Percentiles rank a stretch among this genome's conserved stretches.
These are phyloP conservation scores for Hylaeus anthracinus DNA, from an alignment of 1,140 invertebrate genomes.

Conservation along the genomic window DNA sequence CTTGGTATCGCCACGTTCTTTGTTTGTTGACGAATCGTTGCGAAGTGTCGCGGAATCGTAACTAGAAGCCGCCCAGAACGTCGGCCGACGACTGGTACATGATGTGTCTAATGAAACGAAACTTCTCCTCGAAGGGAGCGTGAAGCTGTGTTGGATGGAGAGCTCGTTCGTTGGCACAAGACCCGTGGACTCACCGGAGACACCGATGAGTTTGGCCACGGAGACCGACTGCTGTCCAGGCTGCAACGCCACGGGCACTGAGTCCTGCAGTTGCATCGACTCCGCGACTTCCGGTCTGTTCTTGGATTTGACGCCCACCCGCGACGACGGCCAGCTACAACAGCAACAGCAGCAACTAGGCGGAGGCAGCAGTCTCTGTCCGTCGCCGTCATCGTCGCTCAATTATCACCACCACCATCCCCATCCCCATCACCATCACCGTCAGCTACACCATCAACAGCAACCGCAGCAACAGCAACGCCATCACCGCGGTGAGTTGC, in stretches of 20 bases:
- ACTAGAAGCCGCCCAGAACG: not conserved
- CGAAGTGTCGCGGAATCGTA: not conserved
- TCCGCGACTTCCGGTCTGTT: slow-evolving; percentile 75
- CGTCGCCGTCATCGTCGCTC: slow-evolving; percentile 60
- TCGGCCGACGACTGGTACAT: not conserved
- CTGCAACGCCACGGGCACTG: slow-evolving; percentile 73
- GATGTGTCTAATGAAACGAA: slow-evolving; percentile 40
- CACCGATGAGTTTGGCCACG: slow-evolving; percentile 84
- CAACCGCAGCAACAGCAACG: slow-evolving; percentile 79
- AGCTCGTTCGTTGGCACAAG: slow-evolving; percentile 94
- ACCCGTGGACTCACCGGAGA: slow-evolving; percentile 91
- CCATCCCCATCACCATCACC: slow-evolving; percentile 51
- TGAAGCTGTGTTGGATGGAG: slow-evolving; percentile 90
- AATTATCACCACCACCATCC: slow-evolving; percentile 56
- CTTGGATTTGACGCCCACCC: slow-evolving; percentile 74
- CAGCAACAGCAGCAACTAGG: slow-evolving; percentile 39
- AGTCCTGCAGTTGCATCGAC: slow-evolving; percentile 75
- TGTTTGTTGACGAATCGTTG: not conserved
- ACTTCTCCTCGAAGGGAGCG: slow-evolving; percentile 76
- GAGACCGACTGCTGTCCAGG: slow-evolving; percentile 80
- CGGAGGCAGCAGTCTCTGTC: slow-evolving; percentile 57
- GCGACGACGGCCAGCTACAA: slow-evolving; percentile 67
- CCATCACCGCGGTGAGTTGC: slow-evolving; percentile 84
- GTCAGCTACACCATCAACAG: slow-evolving; percentile 56
- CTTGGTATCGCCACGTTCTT: not conserved